These are phyloP conservation scores for Neogale vison DNA, from an alignment of 2,113 vertebrate species.

Conservation along the genomic window DNA sequence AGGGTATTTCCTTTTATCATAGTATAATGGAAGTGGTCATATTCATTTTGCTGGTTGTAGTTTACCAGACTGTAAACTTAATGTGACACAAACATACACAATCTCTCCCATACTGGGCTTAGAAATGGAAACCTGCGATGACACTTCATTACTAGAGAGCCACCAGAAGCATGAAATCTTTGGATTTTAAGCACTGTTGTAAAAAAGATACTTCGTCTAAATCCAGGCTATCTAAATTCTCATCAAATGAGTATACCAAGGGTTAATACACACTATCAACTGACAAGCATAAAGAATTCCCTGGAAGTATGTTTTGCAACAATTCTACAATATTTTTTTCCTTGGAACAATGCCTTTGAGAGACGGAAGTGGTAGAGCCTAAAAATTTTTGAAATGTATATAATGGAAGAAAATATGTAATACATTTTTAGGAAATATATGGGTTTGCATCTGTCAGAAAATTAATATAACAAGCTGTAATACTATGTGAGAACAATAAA, in stretches of 20 bases:
- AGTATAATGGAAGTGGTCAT: neutral
- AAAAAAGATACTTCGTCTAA: neutral
- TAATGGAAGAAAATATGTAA: conserved; percentile 42
- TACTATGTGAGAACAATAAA: conserved; percentile 36
- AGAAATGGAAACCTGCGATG: neutral
- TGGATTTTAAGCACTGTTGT: neutral
- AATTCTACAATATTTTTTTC: conserved; percentile 28
- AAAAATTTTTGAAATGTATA: conserved; percentile 57
- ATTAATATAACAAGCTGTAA: conserved; percentile 30
- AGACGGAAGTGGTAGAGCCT: neutral
- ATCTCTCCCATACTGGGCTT: neutral
- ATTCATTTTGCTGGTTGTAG: neutral
- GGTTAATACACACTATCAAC: neutral
- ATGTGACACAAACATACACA: neutral
- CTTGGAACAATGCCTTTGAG: conserved; percentile 43
- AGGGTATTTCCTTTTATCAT: neutral
- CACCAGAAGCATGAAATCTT: neutral
- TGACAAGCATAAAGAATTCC: neutral
- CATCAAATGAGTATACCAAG: neutral
- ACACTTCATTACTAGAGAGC: neutral
- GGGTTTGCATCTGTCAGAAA: conserved; percentile 21
- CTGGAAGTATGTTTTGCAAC: neutral
- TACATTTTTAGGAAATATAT: conserved; percentile 26
- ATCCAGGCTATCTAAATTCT: conserved; percentile 3
- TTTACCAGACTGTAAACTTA: neutral